A percentile compares a stretch with the other conserved stretches of the same genome.
Conservation (phyloP, 2,888 invertebrate species). For the Chrysolina oricalcia region DNA sequence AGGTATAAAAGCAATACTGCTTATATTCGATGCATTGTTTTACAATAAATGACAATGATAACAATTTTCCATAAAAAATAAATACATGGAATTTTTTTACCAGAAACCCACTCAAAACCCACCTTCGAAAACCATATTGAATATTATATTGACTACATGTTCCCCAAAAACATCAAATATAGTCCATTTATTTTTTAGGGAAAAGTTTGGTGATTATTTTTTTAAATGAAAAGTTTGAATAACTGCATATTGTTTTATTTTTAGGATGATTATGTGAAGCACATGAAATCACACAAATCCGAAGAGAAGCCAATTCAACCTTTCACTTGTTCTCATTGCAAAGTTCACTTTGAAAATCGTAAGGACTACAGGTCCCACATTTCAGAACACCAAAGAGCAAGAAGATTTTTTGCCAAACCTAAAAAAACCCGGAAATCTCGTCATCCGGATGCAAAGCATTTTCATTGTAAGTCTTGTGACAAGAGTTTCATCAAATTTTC, state of each 20-base stretch:
- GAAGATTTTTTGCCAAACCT: conserved; percentile 58
- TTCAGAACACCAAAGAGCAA: conserved; percentile 74
- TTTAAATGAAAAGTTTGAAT: not conserved
- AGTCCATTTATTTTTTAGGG: no score
- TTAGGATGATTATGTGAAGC: conserved; percentile 73
- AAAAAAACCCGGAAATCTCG: conserved; percentile 44
- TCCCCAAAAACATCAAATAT: no score
- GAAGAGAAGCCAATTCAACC: conserved; percentile 49
- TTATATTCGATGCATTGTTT: no score
- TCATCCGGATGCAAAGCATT: conserved; percentile 51
- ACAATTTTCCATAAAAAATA: no score
- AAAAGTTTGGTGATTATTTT: not conserved
- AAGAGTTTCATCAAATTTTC: conserved; percentile 78
- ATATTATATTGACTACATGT: no score
- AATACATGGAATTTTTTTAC: no score
- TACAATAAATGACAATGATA: no score
- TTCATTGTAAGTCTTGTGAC: conserved; percentile 73
- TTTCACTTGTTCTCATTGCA: conserved; percentile 76
- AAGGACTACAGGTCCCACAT: conserved; percentile 73
- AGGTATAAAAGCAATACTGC: no score
- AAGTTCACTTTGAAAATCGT: conserved; percentile 72
- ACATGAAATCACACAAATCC: conserved; percentile 64
- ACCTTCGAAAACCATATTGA: no score
- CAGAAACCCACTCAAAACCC: no score
- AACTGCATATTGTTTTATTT: conserved; percentile 42